Conservation (phyloP, 2,797 vertebrate species). For the Parotocinclus haroldoi region DNA sequence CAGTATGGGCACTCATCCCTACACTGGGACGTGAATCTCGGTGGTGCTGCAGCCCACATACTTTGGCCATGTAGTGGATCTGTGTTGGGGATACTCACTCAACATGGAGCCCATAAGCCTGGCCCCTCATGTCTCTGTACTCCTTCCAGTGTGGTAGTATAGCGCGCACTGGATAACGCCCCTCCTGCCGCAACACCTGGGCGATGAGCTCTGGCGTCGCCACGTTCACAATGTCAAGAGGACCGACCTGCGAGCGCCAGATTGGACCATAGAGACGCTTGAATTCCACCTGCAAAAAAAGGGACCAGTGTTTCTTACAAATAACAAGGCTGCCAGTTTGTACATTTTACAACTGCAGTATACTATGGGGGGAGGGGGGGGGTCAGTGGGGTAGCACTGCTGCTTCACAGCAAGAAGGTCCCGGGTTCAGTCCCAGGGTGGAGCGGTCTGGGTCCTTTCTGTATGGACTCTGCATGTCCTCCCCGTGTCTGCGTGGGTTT, state of each 20-base stretch:
- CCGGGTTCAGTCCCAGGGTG: too few relatives aligned
- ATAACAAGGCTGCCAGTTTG: not conserved
- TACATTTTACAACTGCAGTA: too few relatives aligned
- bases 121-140: constrained; percentile 70
- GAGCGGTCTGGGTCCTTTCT: too few relatives aligned
- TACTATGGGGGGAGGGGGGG: too few relatives aligned
- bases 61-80: not conserved
- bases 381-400: too few relatives aligned
- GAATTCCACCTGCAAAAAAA: constrained; percentile 57
- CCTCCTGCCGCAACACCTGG: constrained; percentile 73
- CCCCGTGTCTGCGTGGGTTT: too few relatives aligned
- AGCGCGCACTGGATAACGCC: constrained; percentile 63
- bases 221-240: constrained; percentile 67
- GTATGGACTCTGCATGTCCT: too few relatives aligned
- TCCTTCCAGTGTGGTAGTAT: constrained; percentile 74
- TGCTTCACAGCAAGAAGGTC: too few relatives aligned
- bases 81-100: constrained; percentile 60
- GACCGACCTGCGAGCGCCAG: constrained; percentile 71
- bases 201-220: constrained; percentile 66
- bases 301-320: not conserved
- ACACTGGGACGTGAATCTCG: too few relatives aligned
- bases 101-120: constrained; percentile 73
- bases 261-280: constrained; percentile 68
- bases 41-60: too few relatives aligned
- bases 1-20: too few relatives aligned